Base-by-base conservation (phyloP, 1,140 invertebrate genomes). In the Drosophila kurseongensis region DNA sequence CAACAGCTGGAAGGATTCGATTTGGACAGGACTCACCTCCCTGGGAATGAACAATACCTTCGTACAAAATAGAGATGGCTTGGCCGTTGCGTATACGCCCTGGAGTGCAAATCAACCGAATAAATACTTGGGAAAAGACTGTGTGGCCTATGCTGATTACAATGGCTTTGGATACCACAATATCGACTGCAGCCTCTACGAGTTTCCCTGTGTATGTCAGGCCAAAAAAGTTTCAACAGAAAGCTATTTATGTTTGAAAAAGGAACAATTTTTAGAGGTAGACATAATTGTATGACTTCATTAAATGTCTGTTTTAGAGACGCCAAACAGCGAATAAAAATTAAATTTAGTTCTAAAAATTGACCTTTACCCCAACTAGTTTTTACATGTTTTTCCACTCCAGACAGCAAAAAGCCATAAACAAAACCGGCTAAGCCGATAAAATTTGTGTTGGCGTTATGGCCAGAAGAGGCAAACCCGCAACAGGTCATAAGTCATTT, bases 381-480 rank as follows among this genome's bases (percentile, higher is more conserved):
- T 56, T n/a, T 2, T 13, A 2, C 8, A 13, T 10, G 10, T 18
- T n/a, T 44, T 35, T 44, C 13, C 10, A 23, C 13, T 16, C n/a
- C 40, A 36, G 10, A 44, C 9, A 12, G 35, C 0, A 18, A 10
- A 73, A 47, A 38, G 6, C 13, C 54, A 73, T 51, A 73, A 73
- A 73, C 54, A 71, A 57, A 36, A 48, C 27, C n/a, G 18, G 32
- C 63, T 71, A 42, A 69, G 68, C 48, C 41, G 66, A 74, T 74
- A 82, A 82, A 78, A 81, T 72, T 59, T 45, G 54, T 83, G 71
- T 83, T 72, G 80, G 79, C 72, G 61, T 60, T 67, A 38, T 56
- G 41, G 52, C 52, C 36, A 47, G 44, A 27, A 48, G 32, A 44
- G 36, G 44, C 13, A 38, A 40, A 42, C 55, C 27, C 35, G 42